A percentile compares a stretch with the other conserved stretches of the same genome.
These are phyloP conservation scores for Diloba caeruleocephala DNA, from an alignment of 2,888 invertebrate genomes.

Conservation along the genomic window DNA sequence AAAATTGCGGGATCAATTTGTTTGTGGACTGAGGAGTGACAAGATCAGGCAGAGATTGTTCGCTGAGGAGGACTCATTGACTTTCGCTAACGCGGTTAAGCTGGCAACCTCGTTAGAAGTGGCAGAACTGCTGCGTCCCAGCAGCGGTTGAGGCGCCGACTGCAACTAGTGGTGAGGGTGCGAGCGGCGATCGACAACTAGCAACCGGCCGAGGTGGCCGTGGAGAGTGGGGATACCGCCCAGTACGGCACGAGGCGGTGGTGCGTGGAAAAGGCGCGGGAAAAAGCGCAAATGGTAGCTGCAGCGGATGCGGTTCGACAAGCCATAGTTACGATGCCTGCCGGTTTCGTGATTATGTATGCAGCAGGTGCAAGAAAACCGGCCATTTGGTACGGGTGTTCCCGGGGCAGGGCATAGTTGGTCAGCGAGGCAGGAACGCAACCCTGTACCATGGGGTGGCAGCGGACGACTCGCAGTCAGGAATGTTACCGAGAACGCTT, in stretches of 20 bases:
- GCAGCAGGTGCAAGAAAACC: neutral
- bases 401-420: neutral
- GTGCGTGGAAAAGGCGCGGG: neutral
- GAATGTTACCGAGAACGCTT: neutral
- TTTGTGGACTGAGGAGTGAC: conserved; percentile 1
- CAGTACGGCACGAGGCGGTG: neutral
- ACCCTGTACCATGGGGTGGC: neutral
- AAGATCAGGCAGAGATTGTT: conserved; percentile 5
- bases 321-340: neutral
- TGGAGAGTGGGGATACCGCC: neutral
- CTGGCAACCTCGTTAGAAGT: conserved; percentile 7
- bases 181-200: neutral
- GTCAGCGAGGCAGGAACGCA: neutral
- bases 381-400: neutral
- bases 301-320: neutral
- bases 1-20: conserved; percentile 5
- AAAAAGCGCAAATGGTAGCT: neutral
- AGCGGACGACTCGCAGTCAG: neutral
- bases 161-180: neutral
- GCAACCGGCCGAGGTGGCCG: neutral
- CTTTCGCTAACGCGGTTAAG: conserved; percentile 1
- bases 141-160: conserved; percentile 5
- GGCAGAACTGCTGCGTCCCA: conserved; percentile 9
- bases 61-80: too few relatives aligned
- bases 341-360: neutral